Evolutionary conservation across 2,888 invertebrate species (phyloP).

Genomic region (Hylaea fasciaria): DNA sequence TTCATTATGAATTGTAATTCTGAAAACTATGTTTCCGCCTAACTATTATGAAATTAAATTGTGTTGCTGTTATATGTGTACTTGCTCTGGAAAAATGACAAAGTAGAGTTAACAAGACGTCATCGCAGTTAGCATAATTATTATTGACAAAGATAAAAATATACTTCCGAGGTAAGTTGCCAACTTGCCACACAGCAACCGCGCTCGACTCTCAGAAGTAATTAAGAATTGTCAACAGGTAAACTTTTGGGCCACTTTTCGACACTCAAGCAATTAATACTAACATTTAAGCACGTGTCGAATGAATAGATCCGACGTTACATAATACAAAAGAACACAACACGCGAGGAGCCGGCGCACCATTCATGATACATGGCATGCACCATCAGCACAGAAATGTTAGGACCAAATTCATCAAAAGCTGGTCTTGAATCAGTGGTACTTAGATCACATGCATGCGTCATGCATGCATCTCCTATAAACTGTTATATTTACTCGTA

Average conservation of each 20-base stretch:
- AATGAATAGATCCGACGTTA: background rate
- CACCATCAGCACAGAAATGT: too few relatives aligned
- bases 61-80: too few relatives aligned
- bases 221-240: conserved; percentile 21
- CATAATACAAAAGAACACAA: background rate
- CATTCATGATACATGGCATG: too few relatives aligned
- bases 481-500: too few relatives aligned
- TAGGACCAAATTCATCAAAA: too few relatives aligned
- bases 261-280: conserved; percentile 15
- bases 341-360: too few relatives aligned
- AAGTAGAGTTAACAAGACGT: too few relatives aligned
- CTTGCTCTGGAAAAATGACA: too few relatives aligned
- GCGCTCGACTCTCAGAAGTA: conserved; percentile 4
- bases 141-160: conserved; percentile 1
- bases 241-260: conserved; percentile 19
- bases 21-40: background rate
- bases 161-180: background rate
- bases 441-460: too few relatives aligned
- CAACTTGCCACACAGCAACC: conserved; percentile 6
- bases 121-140: background rate
- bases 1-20: conserved; percentile 6
- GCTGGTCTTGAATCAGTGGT: too few relatives aligned
- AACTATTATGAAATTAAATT: background rate
- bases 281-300: conserved; percentile 21
- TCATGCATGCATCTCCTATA: too few relatives aligned